A percentile compares a stretch with the other conserved stretches of the same genome.
These are phyloP conservation scores for Sarotherodon lohbergeri DNA, from an alignment of 2,113 vertebrate species.

Conservation along the genomic window DNA sequence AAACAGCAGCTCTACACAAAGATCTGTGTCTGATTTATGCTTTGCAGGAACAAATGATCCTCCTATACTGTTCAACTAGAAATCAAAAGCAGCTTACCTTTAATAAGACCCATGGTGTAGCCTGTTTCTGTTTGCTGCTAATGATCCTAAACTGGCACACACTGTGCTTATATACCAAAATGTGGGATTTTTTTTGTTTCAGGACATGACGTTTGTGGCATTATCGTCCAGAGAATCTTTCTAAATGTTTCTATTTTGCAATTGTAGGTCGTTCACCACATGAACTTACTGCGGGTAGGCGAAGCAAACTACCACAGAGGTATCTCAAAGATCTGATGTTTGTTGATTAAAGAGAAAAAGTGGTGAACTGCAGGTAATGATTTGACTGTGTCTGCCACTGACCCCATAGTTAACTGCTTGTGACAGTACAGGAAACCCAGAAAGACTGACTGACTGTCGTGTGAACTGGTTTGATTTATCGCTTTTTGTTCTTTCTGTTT, in stretches of 20 bases:
- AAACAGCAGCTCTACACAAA: not conserved
- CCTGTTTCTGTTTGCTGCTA: not conserved
- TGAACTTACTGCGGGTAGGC: not conserved
- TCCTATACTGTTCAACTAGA: not conserved
- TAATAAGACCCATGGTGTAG: constrained; percentile 10
- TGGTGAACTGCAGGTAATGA: not conserved
- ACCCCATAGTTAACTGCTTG: not conserved
- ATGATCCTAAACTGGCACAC: not conserved
- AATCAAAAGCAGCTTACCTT: constrained; percentile 27
- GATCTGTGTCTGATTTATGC: not conserved
- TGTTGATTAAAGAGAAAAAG: not conserved
- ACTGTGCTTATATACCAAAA: not conserved
- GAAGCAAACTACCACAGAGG: not conserved
- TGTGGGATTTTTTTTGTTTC: not conserved
- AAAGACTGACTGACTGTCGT: not conserved
- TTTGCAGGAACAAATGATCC: not conserved
- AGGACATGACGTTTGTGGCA: not conserved
- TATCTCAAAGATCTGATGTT: not conserved
- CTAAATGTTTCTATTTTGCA: not conserved
- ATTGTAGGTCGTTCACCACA: not conserved
- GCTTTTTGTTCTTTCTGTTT: not conserved
- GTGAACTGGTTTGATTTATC: not conserved
- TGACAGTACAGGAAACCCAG: not conserved
- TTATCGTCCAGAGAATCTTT: not conserved
- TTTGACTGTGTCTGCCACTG: not conserved